A percentile compares a stretch with the other conserved stretches of the same genome.
Conservation (phyloP, 1,140 invertebrate genomes). For the Diachasmimorpha longicaudata region DNA sequence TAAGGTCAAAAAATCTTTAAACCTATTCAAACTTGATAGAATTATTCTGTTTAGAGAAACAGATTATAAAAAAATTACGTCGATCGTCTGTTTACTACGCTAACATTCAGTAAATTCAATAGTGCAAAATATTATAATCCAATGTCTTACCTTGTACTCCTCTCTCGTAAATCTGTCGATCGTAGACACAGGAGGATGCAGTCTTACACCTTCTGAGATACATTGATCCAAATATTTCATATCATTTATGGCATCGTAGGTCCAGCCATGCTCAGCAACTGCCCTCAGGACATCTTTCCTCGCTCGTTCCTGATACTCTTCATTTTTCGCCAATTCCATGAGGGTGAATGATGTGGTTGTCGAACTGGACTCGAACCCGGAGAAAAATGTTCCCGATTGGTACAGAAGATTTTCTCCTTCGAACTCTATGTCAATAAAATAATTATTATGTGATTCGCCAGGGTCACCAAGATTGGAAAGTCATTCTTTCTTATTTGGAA, state of each 20-base stretch:
- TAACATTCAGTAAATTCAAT: too few species aligned
- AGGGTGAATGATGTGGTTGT: slow-evolving; percentile 55
- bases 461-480: too few species aligned
- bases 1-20: too few species aligned
- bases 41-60: too few species aligned
- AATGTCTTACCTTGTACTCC: slow-evolving; percentile 49
- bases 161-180: slow-evolving; percentile 62
- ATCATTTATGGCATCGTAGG: slow-evolving; percentile 48
- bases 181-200: slow-evolving; percentile 69
- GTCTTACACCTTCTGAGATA: slow-evolving; percentile 57
- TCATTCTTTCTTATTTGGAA: too few species aligned
- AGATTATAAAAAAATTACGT: too few species aligned
- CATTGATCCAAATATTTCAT: slow-evolving; percentile 54
- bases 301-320: slow-evolving; percentile 54
- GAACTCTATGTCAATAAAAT: slow-evolving; percentile 8
- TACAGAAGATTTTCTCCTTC: slow-evolving; percentile 44
- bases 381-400: slow-evolving; percentile 58
- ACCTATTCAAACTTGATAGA: too few species aligned
- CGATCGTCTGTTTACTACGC: too few species aligned
- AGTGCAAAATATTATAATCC: not conserved
- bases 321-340: slow-evolving; percentile 57
- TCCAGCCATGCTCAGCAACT: slow-evolving; percentile 46
- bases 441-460: not conserved
- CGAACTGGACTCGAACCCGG: slow-evolving; percentile 68
- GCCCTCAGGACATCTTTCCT: slow-evolving; percentile 66